Conservation (phyloP, 2,797 vertebrate genomes). For the Botia almorhae region DNA sequence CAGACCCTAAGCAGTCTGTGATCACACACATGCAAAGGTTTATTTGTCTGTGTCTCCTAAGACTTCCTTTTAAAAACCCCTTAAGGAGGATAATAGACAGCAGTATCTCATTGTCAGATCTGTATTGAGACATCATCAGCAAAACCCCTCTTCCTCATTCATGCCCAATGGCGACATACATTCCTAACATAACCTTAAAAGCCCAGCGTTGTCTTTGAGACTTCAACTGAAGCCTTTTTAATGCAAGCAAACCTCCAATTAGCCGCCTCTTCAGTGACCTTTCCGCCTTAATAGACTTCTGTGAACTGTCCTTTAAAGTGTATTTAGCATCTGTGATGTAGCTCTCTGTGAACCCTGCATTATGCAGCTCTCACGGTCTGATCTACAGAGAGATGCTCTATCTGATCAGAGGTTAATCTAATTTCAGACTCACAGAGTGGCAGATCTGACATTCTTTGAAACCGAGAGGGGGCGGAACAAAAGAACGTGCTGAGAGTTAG, state of each 20-base stretch:
- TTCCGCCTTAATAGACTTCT: slow-evolving; percentile 42
- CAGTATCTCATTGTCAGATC: not conserved
- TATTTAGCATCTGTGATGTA: slow-evolving; percentile 57
- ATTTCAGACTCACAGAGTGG: slow-evolving; percentile 52
- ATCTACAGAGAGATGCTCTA: slow-evolving; percentile 40
- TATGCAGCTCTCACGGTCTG: slow-evolving; percentile 1
- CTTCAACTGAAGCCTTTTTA: slow-evolving; percentile 42
- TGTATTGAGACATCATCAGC: slow-evolving; percentile 22
- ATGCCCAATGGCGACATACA: slow-evolving; percentile 3
- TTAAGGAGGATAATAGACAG: not conserved
- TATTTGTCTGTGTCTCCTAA: not conserved
- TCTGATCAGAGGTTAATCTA: slow-evolving; percentile 70
- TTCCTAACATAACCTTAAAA: slow-evolving; percentile 10
- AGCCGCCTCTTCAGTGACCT: slow-evolving; percentile 43
- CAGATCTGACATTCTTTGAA: slow-evolving; percentile 30
- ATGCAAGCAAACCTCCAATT: slow-evolving; percentile 54
- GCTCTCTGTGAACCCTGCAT: slow-evolving; percentile 32
- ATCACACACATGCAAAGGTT: not conserved
- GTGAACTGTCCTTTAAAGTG: slow-evolving; percentile 55
- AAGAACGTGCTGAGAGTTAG: not conserved
- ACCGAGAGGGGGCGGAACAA: slow-evolving; percentile 16
- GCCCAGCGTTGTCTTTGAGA: slow-evolving; percentile 17
- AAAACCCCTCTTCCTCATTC: slow-evolving; percentile 3
- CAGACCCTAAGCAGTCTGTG: not conserved
- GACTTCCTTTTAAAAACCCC: slow-evolving; percentile 11